Percentiles rank a stretch among this genome's conserved stretches.
These are phyloP conservation scores for Drosophila auraria DNA, from an alignment of 1,140 invertebrate genomes.

Conservation along the genomic window DNA sequence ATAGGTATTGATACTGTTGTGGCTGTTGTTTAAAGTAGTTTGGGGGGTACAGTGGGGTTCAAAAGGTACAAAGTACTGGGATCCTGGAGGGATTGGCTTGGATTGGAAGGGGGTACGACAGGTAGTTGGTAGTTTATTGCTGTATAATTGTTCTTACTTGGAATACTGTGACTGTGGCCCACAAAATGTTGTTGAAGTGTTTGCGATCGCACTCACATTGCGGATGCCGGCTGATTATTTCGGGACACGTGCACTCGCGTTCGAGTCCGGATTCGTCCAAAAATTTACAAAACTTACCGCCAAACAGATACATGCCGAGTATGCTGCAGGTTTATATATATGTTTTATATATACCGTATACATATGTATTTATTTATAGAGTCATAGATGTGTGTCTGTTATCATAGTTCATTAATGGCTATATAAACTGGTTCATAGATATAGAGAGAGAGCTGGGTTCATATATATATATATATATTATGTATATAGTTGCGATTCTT, in stretches of 20 bases:
- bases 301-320: slow-evolving; percentile 99
- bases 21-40: slow-evolving; percentile 33
- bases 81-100: neutral
- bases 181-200: slow-evolving; percentile 98
- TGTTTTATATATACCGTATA: slow-evolving; percentile 73
- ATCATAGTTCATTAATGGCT: slow-evolving; percentile 67
- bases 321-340: slow-evolving; percentile 90
- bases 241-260: slow-evolving; percentile 95
- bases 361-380: slow-evolving; percentile 64
- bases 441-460: slow-evolving; percentile 48
- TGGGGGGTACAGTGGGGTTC: neutral
- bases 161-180: slow-evolving; percentile 98
- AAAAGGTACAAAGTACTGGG: neutral
- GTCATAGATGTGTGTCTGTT: slow-evolving; percentile 48
- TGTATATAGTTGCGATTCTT: slow-evolving; percentile 53
- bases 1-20: slow-evolving; percentile 33
- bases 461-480: slow-evolving; percentile 45
- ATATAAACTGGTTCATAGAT: slow-evolving; percentile 68
- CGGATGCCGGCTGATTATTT: slow-evolving; percentile 93
- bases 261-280: slow-evolving; percentile 93
- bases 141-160: slow-evolving; percentile 91
- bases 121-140: slow-evolving; percentile 36
- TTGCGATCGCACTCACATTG: slow-evolving; percentile 97
- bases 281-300: slow-evolving; percentile 99
- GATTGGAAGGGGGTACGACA: neutral